phyloP scores from a whole-genome alignment of 2,888 invertebrate species.

The Eueremaeus valkanovi region DNA sequence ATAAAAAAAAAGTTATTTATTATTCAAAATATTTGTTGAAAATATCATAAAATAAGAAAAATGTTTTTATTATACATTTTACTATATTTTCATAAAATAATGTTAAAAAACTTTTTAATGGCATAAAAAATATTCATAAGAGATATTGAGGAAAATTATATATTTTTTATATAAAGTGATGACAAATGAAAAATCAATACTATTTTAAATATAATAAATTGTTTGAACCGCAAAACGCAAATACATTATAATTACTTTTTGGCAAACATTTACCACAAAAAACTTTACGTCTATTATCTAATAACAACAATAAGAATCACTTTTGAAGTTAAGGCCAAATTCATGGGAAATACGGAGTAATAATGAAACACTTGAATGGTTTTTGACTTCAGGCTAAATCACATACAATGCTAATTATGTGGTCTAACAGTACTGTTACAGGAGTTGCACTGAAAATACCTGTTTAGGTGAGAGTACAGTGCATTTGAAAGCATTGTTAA shows the following conservation, averaged over 20 bases:
- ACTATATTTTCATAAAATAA: neutral
- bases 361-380: neutral
- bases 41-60: neutral
- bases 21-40: neutral
- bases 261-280: neutral
- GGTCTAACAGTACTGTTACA: neutral
- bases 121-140: too few species aligned
- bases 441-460: too few species aligned
- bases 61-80: neutral
- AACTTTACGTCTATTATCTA: neutral
- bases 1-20: neutral
- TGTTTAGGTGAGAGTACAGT: too few species aligned
- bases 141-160: neutral
- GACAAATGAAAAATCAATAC: neutral
- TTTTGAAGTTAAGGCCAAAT: neutral
- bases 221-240: neutral
- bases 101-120: too few species aligned
- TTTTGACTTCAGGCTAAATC: slow-evolving; percentile 1
- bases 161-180: too few species aligned
- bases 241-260: neutral
- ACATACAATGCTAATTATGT: neutral
- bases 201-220: neutral
- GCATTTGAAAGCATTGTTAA: too few species aligned
- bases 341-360: neutral
- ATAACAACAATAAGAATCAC: neutral